These are phyloP conservation scores for Brachyptera risi DNA, from an alignment of 2,888 invertebrate species.

Conservation along the genomic window DNA sequence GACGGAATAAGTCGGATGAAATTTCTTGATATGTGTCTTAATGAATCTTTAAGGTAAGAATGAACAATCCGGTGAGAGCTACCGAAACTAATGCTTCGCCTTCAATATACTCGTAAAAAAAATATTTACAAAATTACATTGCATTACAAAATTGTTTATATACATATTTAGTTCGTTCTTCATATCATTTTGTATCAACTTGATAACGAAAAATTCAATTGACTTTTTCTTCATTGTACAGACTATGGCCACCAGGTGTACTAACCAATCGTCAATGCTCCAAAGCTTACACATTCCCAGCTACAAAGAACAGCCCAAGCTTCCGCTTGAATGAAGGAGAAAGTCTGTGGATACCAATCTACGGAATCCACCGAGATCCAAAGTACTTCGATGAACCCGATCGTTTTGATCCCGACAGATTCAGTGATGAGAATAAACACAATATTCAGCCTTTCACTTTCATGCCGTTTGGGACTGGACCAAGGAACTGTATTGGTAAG, in stretches of 20 bases:
- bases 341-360: background rate
- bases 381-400: background rate
- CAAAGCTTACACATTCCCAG: background rate
- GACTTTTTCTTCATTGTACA: background rate
- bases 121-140: no score
- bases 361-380: background rate
- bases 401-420: background rate
- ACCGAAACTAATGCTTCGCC: no score
- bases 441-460: background rate
- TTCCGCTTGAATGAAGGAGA: background rate
- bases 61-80: no score
- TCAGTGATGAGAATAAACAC: background rate
- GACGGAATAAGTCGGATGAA: slow-evolving; percentile 42
- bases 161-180: no score
- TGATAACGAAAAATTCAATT: no score
- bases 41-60: slow-evolving; percentile 43
- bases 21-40: slow-evolving; percentile 47
- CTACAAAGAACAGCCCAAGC: background rate
- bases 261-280: background rate
- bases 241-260: background rate
- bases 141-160: no score
- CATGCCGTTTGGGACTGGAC: no score
- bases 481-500: no score
- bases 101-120: no score
- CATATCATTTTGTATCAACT: no score